Base-by-base conservation (phyloP, 2,113 vertebrate genomes). In the Menidia beryllina region DNA sequence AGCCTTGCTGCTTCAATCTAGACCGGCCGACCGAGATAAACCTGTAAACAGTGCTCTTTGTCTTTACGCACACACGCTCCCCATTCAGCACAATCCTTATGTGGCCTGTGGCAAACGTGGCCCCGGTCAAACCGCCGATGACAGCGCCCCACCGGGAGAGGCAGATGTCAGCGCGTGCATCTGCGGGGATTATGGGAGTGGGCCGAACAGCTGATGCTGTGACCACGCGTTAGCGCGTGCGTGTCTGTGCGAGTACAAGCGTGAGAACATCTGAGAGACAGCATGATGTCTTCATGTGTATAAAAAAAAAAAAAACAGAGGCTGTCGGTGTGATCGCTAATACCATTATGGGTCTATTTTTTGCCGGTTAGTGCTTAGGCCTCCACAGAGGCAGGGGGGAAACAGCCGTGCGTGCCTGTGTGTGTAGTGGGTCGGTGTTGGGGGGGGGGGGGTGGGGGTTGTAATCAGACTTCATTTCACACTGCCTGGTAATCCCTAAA, bases 381-480 rank as follows among this genome's bases (percentile, higher is more conserved):
- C 53, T 49, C 38, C 75, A 82, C 30, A 60, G 49, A 26, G 24
- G 48, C 24, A 36, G 20, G 23, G 34, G 56, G 41, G 38, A 21
- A 26, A 52, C n/a, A 50, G 54, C 11, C 7, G 57, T 11, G 48
- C 17, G 72, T 27, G 54, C 13, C 43, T 9, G 53, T 41, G 64
- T 51, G 68, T 74, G 69, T 15, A 13, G 63, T 25, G 34, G 9
- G 64, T 43, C 21, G 38, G 56, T 17, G 56, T 23, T 21, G n/a
- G 14, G 25, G 58, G 39, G 21, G 11, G 47, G 21, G 14, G 6
- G 48, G 47, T 7, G 24, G 26, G 7, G 58, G 71, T 6, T 43
- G 74, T 87, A 86, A 88, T 87, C 83, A 86, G 81, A 88, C 81
- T 78, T 87, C 75, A 86, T 84, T 90, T 90, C 86, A 86, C 86